Evolutionary conservation across 1,140 invertebrate genomes (phyloP).

Genomic region (Brachionus angularis): DNA sequence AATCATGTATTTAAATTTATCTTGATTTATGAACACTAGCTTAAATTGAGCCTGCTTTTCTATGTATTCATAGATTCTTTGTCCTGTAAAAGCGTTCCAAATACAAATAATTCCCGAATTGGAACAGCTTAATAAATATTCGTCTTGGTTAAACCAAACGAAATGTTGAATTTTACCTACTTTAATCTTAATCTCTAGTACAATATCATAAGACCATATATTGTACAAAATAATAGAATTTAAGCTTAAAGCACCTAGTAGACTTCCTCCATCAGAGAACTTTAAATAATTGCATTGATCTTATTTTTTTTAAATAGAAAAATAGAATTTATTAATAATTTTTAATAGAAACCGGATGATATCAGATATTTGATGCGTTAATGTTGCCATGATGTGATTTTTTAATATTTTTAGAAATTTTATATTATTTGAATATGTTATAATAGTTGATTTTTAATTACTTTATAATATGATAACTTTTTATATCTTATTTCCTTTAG

Average conservation of each 20-base stretch:
- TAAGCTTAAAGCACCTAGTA: background rate
- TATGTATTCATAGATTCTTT: conserved; percentile 22
- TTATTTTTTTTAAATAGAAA: no score
- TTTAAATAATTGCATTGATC: conserved; percentile 1
- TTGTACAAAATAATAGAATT: conserved; percentile 10
- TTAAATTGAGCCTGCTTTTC: conserved; percentile 37
- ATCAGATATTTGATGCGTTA: no score
- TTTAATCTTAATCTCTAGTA: background rate
- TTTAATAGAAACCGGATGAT: no score
- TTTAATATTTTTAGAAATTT: no score
- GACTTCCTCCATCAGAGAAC: conserved; percentile 4
- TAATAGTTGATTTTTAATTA: no score
- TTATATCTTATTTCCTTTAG: no score
- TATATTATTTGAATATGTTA: no score
- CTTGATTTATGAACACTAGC: background rate
- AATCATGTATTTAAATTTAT: background rate
- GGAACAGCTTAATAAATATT: conserved; percentile 5
- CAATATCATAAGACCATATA: conserved; percentile 2
- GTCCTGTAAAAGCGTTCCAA: conserved; percentile 14
- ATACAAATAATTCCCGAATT: conserved; percentile 26
- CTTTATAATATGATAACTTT: no score
- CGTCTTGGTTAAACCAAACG: conserved; percentile 1
- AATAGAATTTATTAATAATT: no score
- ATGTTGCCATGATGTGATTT: no score
- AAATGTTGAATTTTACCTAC: conserved; percentile 29